phyloP scores from a whole-genome alignment of 2,113 vertebrate genomes.

The Theristicus caerulescens region DNA sequence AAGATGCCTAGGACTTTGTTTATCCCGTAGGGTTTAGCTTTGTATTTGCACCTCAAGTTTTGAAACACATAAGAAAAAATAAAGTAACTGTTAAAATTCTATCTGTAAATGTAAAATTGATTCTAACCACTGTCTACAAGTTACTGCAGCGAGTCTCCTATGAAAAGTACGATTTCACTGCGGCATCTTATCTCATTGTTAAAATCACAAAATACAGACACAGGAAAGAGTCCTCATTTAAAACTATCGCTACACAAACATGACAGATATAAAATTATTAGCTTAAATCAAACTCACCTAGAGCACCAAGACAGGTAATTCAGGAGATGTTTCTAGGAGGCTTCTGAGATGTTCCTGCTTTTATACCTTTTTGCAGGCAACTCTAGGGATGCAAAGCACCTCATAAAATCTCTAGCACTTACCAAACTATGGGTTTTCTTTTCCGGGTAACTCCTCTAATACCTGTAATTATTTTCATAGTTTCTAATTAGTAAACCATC shows the following conservation, averaged over 20 bases:
- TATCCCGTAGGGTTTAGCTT: background rate
- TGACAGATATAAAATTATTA: background rate
- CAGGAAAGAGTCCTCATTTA: background rate
- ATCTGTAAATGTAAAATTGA: accelerated
- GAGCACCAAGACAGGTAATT: background rate
- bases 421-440: background rate
- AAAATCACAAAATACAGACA: background rate
- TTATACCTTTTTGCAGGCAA: background rate
- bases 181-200: background rate
- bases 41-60: background rate
- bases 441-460: background rate
- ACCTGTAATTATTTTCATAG: conserved; percentile 1
- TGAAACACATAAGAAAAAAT: background rate
- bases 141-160: background rate
- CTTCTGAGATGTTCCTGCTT: background rate
- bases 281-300: background rate
- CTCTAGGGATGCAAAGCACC: background rate
- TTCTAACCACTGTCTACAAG: background rate
- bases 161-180: background rate
- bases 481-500: background rate
- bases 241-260: background rate
- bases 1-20: background rate
- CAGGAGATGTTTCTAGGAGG: background rate
- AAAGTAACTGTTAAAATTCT: background rate
- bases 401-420: background rate